Evolutionary conservation across 1,140 invertebrate species (phyloP).

Genomic region (Penaeus indicus): DNA sequence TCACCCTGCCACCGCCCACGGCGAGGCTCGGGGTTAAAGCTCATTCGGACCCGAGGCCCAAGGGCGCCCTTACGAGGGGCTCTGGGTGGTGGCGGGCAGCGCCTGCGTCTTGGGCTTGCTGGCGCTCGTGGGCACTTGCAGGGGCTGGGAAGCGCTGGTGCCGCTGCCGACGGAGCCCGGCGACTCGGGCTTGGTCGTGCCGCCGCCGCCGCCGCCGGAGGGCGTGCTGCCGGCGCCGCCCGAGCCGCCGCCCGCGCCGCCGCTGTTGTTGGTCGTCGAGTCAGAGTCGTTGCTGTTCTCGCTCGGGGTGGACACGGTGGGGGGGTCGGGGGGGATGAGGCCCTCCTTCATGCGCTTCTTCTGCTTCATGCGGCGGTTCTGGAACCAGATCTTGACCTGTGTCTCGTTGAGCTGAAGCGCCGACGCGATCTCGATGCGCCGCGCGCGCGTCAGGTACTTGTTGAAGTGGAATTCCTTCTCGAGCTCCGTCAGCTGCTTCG

Average conservation of each 20-base stretch:
- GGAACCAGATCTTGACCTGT: conserved; percentile 92
- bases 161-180: conserved; percentile 42
- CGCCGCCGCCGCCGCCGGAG: conserved; percentile 34
- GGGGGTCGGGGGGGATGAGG: conserved; percentile 78
- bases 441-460: conserved; percentile 96
- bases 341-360: conserved; percentile 95
- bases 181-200: conserved; percentile 48
- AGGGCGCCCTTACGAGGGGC: conserved; percentile 60
- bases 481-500: conserved; percentile 97
- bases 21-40: conserved; percentile 49
- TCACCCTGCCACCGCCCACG: conserved; percentile 20
- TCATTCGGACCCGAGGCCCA: conserved; percentile 45
- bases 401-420: conserved; percentile 97
- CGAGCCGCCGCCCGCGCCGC: conserved; percentile 43
- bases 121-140: conserved; percentile 50
- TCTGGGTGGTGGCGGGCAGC: conserved; percentile 65
- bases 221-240: not conserved
- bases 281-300: conserved; percentile 66
- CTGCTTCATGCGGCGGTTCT: conserved; percentile 93
- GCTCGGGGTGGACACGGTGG: conserved; percentile 63
- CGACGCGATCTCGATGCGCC: conserved; percentile 97
- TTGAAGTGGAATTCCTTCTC: conserved; percentile 99
- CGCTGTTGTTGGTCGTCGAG: conserved; percentile 58
- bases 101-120: conserved; percentile 65
- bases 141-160: conserved; percentile 44